Percentiles rank a stretch among this genome's conserved stretches.
Conservation (phyloP, 2,797 vertebrate genomes). For the Crenichthys baileyi region DNA sequence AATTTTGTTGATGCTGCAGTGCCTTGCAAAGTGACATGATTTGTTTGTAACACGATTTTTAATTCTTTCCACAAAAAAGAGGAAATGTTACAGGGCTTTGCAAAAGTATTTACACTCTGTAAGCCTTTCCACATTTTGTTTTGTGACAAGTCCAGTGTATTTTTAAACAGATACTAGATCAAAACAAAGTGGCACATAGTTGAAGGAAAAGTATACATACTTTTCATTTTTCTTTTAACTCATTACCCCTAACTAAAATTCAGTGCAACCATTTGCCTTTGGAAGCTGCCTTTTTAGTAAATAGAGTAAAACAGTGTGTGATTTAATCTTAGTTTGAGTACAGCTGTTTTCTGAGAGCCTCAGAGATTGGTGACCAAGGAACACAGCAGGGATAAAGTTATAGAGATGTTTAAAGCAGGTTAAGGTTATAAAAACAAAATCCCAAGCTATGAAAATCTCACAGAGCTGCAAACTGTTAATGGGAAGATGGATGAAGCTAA, state of each 20-base stretch:
- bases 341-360: background rate
- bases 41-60: background rate
- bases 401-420: no score
- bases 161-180: background rate
- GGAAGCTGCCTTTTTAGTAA: background rate
- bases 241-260: no score
- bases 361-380: background rate
- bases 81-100: background rate
- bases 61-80: background rate
- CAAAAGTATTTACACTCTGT: background rate
- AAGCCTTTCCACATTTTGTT: background rate
- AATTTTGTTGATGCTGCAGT: conserved; percentile 1
- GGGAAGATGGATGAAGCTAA: no score
- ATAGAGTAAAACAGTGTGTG: background rate
- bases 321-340: no score
- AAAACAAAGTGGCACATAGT: no score
- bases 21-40: background rate
- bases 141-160: background rate
- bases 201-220: no score
- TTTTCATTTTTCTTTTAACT: no score
- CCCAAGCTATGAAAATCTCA: no score
- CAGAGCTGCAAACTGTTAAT: no score
- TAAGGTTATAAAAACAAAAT: no score
- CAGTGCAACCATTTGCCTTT: no score
- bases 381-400: no score